A percentile compares a stretch with the other conserved stretches of the same genome.
phyloP scores from a whole-genome alignment of 2,797 vertebrate genomes.

The Enteromius thamalakanensis region DNA sequence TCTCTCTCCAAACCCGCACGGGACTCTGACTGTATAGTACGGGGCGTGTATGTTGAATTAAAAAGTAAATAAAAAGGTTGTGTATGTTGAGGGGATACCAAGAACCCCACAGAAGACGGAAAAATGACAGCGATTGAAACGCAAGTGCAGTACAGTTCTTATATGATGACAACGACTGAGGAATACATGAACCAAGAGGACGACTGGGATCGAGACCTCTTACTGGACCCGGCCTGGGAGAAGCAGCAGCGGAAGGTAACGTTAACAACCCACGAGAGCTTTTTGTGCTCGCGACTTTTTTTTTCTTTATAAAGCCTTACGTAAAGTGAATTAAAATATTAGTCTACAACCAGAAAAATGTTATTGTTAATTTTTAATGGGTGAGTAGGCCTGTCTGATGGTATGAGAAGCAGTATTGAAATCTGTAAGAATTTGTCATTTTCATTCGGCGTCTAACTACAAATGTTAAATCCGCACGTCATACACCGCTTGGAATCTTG shows the following conservation, averaged over 20 bases:
- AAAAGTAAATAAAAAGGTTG: constrained; percentile 33
- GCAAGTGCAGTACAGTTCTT: constrained; percentile 60
- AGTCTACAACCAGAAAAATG: background rate
- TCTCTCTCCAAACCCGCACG: constrained; percentile 36
- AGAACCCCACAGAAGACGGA: constrained; percentile 41
- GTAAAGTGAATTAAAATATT: background rate
- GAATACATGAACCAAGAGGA: constrained; percentile 79
- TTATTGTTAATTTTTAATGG: background rate
- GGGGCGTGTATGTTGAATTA: constrained; percentile 53
- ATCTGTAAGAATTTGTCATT: background rate
- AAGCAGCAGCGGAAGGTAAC: constrained; percentile 81
- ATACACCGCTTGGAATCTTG: background rate
- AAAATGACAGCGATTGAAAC: constrained; percentile 63
- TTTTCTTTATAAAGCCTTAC: background rate
- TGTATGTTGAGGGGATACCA: constrained; percentile 50
- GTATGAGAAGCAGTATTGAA: background rate
- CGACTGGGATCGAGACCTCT: constrained; percentile 80
- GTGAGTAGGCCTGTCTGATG: too few species aligned
- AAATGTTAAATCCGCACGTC: too few species aligned
- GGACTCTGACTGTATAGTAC: constrained; percentile 35
- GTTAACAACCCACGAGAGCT: background rate
- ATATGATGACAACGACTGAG: constrained; percentile 64
- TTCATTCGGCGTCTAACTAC: background rate
- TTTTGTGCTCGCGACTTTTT: background rate
- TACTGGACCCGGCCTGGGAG: constrained; percentile 82